Percentiles rank a stretch among this genome's conserved stretches.
Conservation (phyloP, 2,797 vertebrate genomes). For the Paedocypris micromegethes region DNA sequence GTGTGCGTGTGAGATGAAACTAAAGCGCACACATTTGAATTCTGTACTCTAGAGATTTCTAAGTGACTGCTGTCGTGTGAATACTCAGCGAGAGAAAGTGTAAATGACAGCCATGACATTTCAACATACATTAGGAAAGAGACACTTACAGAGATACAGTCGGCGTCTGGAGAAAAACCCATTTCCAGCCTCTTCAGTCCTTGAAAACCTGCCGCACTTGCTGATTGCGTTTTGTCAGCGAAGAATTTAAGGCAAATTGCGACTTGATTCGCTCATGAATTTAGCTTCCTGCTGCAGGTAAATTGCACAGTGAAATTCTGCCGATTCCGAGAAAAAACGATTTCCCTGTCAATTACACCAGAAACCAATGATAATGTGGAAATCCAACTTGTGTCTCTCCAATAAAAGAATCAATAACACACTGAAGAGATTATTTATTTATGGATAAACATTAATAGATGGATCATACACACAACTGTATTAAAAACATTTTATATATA, state of each 20-base stretch:
- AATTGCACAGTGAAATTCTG: slow-evolving; percentile 25
- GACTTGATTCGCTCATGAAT: slow-evolving; percentile 26
- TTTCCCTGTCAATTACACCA: slow-evolving; percentile 1
- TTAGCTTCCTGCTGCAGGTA: slow-evolving; percentile 11
- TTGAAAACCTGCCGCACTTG: slow-evolving; percentile 16
- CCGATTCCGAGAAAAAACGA: slow-evolving; percentile 13
- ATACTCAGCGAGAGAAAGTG: neutral
- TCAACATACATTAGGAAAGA: slow-evolving; percentile 11
- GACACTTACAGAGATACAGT: slow-evolving; percentile 15
- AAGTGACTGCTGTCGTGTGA: neutral
- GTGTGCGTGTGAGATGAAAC: too few relatives aligned
- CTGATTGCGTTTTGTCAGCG: slow-evolving; percentile 41
- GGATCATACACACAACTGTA: too few relatives aligned
- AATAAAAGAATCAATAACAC: neutral
- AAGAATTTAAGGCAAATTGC: slow-evolving; percentile 29
- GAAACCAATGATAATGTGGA: neutral
- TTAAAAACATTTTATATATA: too few relatives aligned
- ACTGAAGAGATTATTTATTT: neutral
- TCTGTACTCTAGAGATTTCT: too few relatives aligned
- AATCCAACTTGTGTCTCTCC: too few relatives aligned
- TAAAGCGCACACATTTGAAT: too few relatives aligned
- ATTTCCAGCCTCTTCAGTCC: slow-evolving; percentile 20
- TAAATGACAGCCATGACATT: slow-evolving; percentile 2
- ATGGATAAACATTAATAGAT: too few relatives aligned
- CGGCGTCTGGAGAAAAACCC: slow-evolving; percentile 14